Percentiles rank a stretch among this genome's conserved stretches.
phyloP scores from a whole-genome alignment of 1,140 invertebrate species.

The Macrobrachium rosenbergii region DNA sequence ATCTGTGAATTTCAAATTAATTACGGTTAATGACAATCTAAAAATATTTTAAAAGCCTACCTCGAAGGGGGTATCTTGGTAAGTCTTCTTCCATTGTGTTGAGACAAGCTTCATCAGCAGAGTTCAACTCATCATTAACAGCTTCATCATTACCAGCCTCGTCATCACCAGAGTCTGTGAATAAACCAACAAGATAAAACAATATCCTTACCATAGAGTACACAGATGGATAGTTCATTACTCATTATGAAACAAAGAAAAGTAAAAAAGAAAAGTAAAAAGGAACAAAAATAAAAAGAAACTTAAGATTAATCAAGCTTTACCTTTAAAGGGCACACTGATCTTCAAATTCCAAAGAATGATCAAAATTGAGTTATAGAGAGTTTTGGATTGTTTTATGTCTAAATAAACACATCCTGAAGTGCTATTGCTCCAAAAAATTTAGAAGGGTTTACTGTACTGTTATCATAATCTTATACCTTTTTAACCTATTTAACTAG shows the following conservation, averaged over 20 bases:
- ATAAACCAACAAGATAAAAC: neutral
- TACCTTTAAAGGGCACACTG: neutral
- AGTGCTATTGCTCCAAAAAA: too few species aligned
- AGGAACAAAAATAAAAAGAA: neutral
- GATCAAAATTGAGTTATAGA: too few species aligned
- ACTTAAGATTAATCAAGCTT: neutral
- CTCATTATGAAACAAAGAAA: too few species aligned
- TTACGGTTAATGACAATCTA: neutral
- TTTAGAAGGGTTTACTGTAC: too few species aligned
- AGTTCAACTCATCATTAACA: slow-evolving; percentile 32
- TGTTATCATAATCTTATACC: too few species aligned
- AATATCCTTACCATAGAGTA: neutral
- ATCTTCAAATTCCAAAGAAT: too few species aligned
- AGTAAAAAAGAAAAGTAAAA: too few species aligned
- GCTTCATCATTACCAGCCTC: neutral
- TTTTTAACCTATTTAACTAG: too few species aligned
- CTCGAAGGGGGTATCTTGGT: slow-evolving; percentile 36
- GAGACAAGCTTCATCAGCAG: slow-evolving; percentile 35
- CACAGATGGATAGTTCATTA: too few species aligned
- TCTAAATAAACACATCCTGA: too few species aligned
- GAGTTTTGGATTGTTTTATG: too few species aligned
- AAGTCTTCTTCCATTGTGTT: slow-evolving; percentile 43
- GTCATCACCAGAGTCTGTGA: neutral
- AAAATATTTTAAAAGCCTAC: slow-evolving; percentile 6
- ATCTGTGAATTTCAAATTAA: too few species aligned